Evolutionary conservation across 2,797 vertebrate species (phyloP).

Genomic region (Poeciliopsis turneri): DNA sequence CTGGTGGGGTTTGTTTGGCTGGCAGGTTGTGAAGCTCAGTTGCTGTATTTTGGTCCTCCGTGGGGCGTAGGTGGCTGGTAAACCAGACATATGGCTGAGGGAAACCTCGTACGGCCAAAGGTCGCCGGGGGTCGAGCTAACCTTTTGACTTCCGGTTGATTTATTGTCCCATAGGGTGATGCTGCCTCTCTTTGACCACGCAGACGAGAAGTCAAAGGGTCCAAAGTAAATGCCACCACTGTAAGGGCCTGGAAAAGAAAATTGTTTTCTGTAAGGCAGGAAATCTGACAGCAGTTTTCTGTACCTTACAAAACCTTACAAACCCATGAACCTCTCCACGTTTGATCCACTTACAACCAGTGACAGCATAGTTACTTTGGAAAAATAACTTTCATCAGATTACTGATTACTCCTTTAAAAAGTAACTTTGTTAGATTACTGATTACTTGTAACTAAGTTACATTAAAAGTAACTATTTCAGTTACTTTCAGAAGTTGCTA

Average conservation of each 20-base stretch:
- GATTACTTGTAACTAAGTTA: too few relatives aligned
- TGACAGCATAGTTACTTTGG: too few relatives aligned
- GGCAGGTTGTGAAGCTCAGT: slow-evolving; percentile 53
- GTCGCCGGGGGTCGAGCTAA: slow-evolving; percentile 67
- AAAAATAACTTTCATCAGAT: too few relatives aligned
- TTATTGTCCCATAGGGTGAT: slow-evolving; percentile 67
- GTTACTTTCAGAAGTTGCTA: too few relatives aligned
- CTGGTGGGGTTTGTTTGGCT: slow-evolving; percentile 40
- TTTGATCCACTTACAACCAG: neutral
- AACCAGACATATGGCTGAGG: slow-evolving; percentile 65
- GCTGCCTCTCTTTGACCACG: slow-evolving; percentile 51
- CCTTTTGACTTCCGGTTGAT: slow-evolving; percentile 66
- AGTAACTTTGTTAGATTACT: too few relatives aligned
- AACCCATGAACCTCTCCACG: neutral
- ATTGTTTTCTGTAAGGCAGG: slow-evolving; percentile 13
- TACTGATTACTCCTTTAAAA: too few relatives aligned
- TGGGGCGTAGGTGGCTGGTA: slow-evolving; percentile 9
- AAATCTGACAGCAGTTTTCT: slow-evolving; percentile 7
- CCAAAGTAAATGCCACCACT: slow-evolving; percentile 31
- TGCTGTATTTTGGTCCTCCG: slow-evolving; percentile 53
- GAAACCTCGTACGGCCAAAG: slow-evolving; percentile 64
- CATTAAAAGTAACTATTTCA: too few relatives aligned
- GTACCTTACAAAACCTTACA: neutral
- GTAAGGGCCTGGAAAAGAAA: slow-evolving; percentile 36
- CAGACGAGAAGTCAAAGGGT: slow-evolving; percentile 55